These are phyloP conservation scores for Dermochelys coriacea DNA, from an alignment of 2,797 vertebrate genomes.

Conservation along the genomic window DNA sequence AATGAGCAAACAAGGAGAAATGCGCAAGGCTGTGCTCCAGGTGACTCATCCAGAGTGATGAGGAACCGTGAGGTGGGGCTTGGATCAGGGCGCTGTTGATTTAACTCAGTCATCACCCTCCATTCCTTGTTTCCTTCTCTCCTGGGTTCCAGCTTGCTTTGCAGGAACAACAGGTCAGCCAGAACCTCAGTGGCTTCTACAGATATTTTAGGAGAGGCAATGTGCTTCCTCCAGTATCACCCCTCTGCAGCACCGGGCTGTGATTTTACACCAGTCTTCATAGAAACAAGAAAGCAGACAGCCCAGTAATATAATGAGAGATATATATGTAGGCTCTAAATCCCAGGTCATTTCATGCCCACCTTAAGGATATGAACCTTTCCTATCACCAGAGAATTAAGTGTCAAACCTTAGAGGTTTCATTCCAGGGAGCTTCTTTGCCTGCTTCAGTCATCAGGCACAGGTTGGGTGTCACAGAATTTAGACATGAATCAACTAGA, in stretches of 20 bases:
- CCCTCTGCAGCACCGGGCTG: not conserved
- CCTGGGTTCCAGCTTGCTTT: not conserved
- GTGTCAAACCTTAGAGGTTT: not conserved
- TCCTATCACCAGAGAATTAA: not conserved
- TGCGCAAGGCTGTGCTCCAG: not conserved
- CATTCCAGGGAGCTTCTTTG: not conserved
- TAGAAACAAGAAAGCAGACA: not conserved
- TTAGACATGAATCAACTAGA: too few species aligned
- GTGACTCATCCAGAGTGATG: slow-evolving; percentile 41
- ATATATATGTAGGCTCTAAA: not conserved
- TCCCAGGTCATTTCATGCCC: not conserved
- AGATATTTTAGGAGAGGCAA: not conserved
- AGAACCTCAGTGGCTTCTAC: not conserved
- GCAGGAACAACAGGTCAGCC: not conserved
- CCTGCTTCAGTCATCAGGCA: not conserved
- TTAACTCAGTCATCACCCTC: not conserved
- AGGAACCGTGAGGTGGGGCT: not conserved
- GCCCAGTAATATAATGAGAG: not conserved
- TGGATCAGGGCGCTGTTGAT: not conserved
- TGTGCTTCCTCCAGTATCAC: fast-evolving
- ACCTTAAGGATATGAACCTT: not conserved
- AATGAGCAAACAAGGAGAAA: slow-evolving; percentile 55
- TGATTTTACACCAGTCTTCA: not conserved
- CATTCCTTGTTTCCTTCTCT: not conserved
- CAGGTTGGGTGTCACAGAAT: not conserved